Conservation (phyloP, 2,888 invertebrate genomes). For the Eilema griseolum region DNA sequence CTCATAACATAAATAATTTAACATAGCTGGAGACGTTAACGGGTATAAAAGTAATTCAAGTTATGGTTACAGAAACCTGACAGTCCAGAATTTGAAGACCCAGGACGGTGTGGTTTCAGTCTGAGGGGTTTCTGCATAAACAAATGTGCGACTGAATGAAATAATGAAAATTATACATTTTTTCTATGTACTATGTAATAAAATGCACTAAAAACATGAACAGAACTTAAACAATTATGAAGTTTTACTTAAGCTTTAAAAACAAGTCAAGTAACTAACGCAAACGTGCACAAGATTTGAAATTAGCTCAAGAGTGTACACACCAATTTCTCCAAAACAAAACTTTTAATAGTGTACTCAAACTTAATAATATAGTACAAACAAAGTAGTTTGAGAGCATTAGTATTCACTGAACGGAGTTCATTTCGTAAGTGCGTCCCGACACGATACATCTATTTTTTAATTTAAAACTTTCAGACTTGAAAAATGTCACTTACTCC, state of each 20-base stretch:
- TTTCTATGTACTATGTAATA: not conserved
- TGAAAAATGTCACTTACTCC: slow-evolving; percentile 15
- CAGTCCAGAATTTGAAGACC: too few relatives aligned
- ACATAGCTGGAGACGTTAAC: too few relatives aligned
- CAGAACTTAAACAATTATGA: not conserved
- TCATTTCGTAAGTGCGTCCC: slow-evolving; percentile 33
- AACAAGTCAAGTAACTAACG: slow-evolving; percentile 26
- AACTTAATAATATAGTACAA: slow-evolving; percentile 49
- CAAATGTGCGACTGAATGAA: too few relatives aligned
- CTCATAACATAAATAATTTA: too few relatives aligned
- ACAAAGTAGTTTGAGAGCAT: slow-evolving; percentile 42
- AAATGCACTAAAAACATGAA: not conserved
- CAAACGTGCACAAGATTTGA: slow-evolving; percentile 30
- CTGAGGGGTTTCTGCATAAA: too few relatives aligned
- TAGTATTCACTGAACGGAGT: slow-evolving; percentile 43
- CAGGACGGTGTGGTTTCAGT: too few relatives aligned
- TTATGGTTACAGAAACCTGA: too few relatives aligned
- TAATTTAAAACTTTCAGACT: slow-evolving; percentile 22
- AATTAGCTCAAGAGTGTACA: slow-evolving; percentile 38
- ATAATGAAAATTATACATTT: too few relatives aligned
- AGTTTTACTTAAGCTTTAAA: slow-evolving; percentile 17
- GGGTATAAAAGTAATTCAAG: too few relatives aligned
- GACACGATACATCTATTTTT: slow-evolving; percentile 22
- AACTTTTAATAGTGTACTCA: slow-evolving; percentile 51
- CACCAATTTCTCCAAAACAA: slow-evolving; percentile 25